Conservation (phyloP, 2,797 vertebrate species). For the Setipinna tenuifilis region DNA sequence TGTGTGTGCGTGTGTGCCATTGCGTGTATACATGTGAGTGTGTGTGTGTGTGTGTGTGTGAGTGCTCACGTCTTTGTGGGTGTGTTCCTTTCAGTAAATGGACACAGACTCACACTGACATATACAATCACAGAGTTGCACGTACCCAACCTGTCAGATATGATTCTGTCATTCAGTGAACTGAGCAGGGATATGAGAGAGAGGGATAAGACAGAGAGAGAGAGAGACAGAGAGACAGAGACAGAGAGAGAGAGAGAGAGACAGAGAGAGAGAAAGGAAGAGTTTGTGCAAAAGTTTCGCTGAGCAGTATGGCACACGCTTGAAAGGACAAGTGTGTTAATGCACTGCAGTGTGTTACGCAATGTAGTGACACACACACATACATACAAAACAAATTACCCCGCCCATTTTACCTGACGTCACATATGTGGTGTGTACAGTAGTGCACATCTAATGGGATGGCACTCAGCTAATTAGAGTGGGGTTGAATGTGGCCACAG, state of each 20-base stretch:
- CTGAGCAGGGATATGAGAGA: constrained; percentile 27
- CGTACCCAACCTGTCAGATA: constrained; percentile 59
- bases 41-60: neutral
- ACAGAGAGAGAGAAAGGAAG: constrained; percentile 21
- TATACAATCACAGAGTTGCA: constrained; percentile 46
- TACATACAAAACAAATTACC: neutral
- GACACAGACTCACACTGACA: constrained; percentile 23
- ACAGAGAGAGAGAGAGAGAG: constrained; percentile 11
- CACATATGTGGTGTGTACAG: neutral
- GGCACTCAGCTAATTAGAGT: neutral
- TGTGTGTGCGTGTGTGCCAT: neutral
- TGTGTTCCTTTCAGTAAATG: constrained; percentile 32
- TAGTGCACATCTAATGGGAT: neutral
- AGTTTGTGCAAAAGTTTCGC: neutral
- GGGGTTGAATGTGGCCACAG: neutral
- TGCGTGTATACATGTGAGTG: neutral
- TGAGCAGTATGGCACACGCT: constrained; percentile 61
- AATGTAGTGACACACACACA: constrained; percentile 45
- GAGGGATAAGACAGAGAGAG: constrained; percentile 29
- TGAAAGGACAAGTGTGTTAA: constrained; percentile 68
- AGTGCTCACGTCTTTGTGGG: neutral
- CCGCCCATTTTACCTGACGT: neutral
- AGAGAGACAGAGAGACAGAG: neutral
- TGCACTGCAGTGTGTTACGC: constrained; percentile 66
- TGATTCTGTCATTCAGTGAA: constrained; percentile 57